Evolutionary conservation across 1,140 invertebrate genomes (phyloP).

Genomic region (Thaumatotibia leucotreta): DNA sequence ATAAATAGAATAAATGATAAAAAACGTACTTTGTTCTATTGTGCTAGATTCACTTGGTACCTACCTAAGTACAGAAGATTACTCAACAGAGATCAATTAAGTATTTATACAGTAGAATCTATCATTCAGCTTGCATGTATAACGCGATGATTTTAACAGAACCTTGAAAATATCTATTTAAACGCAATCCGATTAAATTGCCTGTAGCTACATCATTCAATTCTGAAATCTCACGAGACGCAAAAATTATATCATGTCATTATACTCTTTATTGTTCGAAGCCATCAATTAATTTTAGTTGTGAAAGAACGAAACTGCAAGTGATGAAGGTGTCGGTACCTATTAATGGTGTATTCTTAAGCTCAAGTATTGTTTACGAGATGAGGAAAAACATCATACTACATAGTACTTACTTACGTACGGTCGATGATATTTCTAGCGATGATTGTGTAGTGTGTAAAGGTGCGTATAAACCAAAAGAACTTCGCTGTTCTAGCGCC

Average conservation of each 20-base stretch:
- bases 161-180: conserved; percentile 2
- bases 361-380: background rate
- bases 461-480: no score
- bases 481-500: no score
- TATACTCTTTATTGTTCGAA: background rate
- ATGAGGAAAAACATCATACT: background rate
- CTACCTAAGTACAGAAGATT: background rate
- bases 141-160: background rate
- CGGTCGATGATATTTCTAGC: background rate
- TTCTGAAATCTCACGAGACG: background rate
- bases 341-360: background rate
- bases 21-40: no score
- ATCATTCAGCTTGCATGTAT: background rate
- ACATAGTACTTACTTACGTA: background rate
- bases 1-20: no score
- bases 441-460: background rate
- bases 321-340: background rate
- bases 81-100: background rate
- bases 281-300: background rate
- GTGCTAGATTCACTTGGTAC: no score
- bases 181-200: background rate
- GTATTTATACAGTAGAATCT: background rate
- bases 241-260: background rate
- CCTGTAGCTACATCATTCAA: background rate
- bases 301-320: background rate